phyloP scores from a whole-genome alignment of 2,888 invertebrate genomes.

The Kuschelorhynchus macadamiae region DNA sequence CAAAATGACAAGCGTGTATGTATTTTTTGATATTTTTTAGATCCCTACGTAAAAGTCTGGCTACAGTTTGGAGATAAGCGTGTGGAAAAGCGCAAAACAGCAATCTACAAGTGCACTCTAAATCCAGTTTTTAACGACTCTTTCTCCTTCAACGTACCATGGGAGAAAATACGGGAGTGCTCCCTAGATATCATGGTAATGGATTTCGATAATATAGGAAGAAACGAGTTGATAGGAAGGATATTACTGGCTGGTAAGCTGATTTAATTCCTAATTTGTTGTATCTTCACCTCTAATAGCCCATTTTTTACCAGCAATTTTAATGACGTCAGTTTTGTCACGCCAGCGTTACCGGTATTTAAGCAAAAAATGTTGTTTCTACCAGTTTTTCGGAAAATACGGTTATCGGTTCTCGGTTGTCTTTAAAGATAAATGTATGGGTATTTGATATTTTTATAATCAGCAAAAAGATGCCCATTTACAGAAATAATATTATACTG shows the following conservation, averaged over 20 bases:
- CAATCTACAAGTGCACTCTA: slow-evolving; percentile 92
- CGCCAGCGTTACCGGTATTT: too few species aligned
- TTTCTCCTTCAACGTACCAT: slow-evolving; percentile 95
- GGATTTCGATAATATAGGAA: slow-evolving; percentile 97
- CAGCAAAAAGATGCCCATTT: too few species aligned
- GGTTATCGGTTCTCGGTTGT: too few species aligned
- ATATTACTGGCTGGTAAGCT: slow-evolving; percentile 90
- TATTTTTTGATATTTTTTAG: slow-evolving; percentile 71
- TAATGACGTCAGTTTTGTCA: too few species aligned
- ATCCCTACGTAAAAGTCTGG: slow-evolving; percentile 99
- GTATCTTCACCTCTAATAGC: too few species aligned
- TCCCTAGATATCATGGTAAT: slow-evolving; percentile 95
- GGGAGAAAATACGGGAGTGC: slow-evolving; percentile 97
- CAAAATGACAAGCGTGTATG: too few species aligned
- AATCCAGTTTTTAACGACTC: slow-evolving; percentile 97
- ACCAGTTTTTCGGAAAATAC: too few species aligned
- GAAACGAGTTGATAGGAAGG: slow-evolving; percentile 92
- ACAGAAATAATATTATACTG: too few species aligned
- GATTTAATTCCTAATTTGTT: neutral
- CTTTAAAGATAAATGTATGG: too few species aligned
- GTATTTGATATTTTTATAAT: too few species aligned
- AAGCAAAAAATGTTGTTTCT: too few species aligned
- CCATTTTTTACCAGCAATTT: too few species aligned
- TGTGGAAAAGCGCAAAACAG: slow-evolving; percentile 96
- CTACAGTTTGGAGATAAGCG: slow-evolving; percentile 94